Base-by-base conservation (phyloP, 2,113 vertebrate species). In the Corythornis cristatus region DNA sequence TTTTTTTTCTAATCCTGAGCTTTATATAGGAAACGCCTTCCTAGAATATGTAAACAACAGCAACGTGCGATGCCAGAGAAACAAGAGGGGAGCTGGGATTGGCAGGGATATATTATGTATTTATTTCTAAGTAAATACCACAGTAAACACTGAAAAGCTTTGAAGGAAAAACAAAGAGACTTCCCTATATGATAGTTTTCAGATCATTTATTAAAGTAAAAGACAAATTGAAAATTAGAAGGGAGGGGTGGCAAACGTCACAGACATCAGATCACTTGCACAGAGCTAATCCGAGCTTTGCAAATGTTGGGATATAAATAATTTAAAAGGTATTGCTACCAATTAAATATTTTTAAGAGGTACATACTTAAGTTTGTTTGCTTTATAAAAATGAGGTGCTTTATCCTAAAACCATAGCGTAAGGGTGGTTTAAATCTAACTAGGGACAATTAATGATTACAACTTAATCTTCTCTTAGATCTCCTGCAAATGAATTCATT, bases 141-240 rank as follows among this genome's bases (percentile, higher is more conserved):
- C 26, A 83, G 82, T 35, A 88, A 89, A 88, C 48, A 86, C 56
- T 12, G 56, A 57, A 73, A 80, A 77, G 46, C 75, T 94, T 84
- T 15, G 25, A 85, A 70, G 14, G 19, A 83, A 90, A 88, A 93
- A 97, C 51, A 76, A 82, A 92, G 53, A 96, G 37, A 33, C 80
- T 84, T 62, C 45, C 82, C 53, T 51, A 6, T 10, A 26, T 20
- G 78, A 82, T 72, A 43, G 74, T 90, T 86, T 97, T 94, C 91
- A 91, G 91, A 96, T 96, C 93, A 96, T 98, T 98, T 98, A 98
- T 98, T 98, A 92, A 95, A 95, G 94, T 95, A 86, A 90, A 97
- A 97, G 97, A 96, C 92, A 94, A 97, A 96, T 8, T 61, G 68
- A 78, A 88, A 93, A 84, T 58, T 51, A 71, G 35, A 87, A 90